Evolutionary conservation across 2,113 vertebrate genomes (phyloP).

Genomic region (Cyphomyrus discorhynchus): DNA sequence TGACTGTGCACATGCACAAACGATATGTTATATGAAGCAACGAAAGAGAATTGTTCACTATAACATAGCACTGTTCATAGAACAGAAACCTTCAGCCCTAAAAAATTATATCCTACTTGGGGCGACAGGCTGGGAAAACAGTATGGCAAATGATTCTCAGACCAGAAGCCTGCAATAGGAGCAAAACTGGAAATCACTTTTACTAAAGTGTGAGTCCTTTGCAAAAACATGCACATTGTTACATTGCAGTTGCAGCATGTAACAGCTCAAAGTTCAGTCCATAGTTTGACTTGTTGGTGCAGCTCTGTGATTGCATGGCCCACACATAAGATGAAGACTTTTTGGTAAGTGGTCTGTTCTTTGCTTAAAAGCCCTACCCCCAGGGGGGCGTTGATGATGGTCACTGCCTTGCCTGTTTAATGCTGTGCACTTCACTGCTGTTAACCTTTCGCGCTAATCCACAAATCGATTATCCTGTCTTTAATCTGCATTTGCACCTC

Average conservation of each 20-base stretch:
- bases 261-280: background rate
- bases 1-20: background rate
- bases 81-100: background rate
- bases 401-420: background rate
- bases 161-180: background rate
- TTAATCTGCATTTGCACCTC: background rate
- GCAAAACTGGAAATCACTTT: background rate
- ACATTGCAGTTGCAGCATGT: background rate
- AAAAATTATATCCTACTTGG: background rate
- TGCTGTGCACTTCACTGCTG: background rate
- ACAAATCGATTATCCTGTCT: constrained; percentile 3
- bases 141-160: background rate
- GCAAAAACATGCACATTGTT: background rate
- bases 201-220: background rate
- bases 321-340: background rate
- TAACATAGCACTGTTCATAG: background rate
- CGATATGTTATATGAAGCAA: background rate
- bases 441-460: constrained; percentile 13
- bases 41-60: background rate
- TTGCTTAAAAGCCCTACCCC: background rate
- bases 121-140: background rate
- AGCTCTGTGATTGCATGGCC: background rate
- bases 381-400: background rate
- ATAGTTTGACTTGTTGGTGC: background rate
- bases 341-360: background rate